Base-by-base conservation (phyloP, 2,888 invertebrate genomes). In the Clostera curtula region DNA sequence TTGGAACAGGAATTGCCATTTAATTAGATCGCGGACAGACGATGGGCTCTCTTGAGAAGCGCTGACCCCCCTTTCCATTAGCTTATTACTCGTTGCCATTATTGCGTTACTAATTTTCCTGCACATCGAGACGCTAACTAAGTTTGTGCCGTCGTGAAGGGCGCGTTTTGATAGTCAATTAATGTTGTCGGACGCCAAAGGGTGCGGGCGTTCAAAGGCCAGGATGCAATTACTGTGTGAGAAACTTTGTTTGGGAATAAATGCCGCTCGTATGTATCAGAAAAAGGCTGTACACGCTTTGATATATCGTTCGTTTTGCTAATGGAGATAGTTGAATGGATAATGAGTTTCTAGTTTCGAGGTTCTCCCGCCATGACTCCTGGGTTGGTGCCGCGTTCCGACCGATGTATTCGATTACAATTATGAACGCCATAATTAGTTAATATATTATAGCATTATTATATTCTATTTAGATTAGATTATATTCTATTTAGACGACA, bases 101-200 rank as follows among this genome's bases (percentile, higher is more conserved):
- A 82, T 76, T 73, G 57, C 71, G 79, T 79, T 75, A 77, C 74
- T 79, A 79, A 82, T 82, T 77, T 80, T 72, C 75, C 75, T 76
- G 73, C 64, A 68, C 67, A 68, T 71, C 67, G 73, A 60, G 62
- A 32, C 64, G 70, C 56, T 82, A 82, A 83, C 76, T 55, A 72
- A 82, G 77, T 83, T 82, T 65, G 66, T 59, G 41, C 37, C 51
- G 43, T 57, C 59, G 67, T 60, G 75, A 76, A 79, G 79, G 74
- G 67, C 60, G 47, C 68, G 67, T 67, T 76, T 70, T 80, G 82
- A 83, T 83, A 69, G 82, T 72, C 82, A 82, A 83, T 83, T 83
- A 83, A 60, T 41, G 60, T 56, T 69, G 62, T 59, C 65, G 72
- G 71, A 62, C 69, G 66, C 50, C 63, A 69, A 71, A 72, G 75